These are phyloP conservation scores for Suncus etruscus DNA, from an alignment of 2,113 vertebrate genomes.

Conservation along the genomic window DNA sequence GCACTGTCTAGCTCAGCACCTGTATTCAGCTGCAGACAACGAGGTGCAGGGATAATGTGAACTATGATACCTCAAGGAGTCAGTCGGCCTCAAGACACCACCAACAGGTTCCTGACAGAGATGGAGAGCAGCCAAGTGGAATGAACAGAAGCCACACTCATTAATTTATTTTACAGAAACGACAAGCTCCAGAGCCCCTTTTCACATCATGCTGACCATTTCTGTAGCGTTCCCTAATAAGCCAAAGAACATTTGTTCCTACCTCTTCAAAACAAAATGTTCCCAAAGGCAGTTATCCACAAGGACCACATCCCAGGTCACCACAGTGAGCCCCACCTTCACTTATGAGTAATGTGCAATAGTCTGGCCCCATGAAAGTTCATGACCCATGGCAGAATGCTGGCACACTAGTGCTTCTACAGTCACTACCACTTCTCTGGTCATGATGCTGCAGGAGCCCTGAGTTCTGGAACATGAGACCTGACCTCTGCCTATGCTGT, in stretches of 20 bases:
- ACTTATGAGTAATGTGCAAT: neutral
- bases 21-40: neutral
- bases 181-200: no score
- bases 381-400: fast-evolving
- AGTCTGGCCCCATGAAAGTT: fast-evolving
- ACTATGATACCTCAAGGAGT: neutral
- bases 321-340: neutral
- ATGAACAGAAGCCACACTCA: neutral
- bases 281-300: no score
- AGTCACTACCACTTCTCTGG: neutral
- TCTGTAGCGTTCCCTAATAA: fast-evolving
- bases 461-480: neutral
- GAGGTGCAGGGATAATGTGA: fast-evolving
- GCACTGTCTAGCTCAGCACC: neutral
- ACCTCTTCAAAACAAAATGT: neutral
- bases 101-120: neutral
- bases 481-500: neutral
- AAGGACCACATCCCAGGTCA: fast-evolving
- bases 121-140: no score
- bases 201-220: fast-evolving
- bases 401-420: no score
- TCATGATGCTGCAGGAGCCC: fast-evolving
- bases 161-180: neutral
- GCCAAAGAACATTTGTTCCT: no score
- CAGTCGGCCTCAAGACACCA: neutral